Base-by-base conservation (phyloP, 1,140 invertebrate species). In the Drosophila guanche region DNA sequence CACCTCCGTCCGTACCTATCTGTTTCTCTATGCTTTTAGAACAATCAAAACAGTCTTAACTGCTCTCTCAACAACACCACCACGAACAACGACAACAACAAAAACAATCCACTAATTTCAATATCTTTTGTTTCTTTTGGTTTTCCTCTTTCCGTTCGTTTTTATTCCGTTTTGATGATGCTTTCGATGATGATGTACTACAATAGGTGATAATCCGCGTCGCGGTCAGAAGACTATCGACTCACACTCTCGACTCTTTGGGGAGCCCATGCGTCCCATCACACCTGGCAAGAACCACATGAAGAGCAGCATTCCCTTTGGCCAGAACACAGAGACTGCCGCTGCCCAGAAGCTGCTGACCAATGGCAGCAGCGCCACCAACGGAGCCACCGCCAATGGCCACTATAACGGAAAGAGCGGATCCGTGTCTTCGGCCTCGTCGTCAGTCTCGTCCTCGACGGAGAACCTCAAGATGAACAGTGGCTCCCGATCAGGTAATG, bases 291-390 rank as follows among this genome's bases (percentile, higher is more conserved):
- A 91, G 62, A 90, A 91, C 76, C 90, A 91, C 76, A 83, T 90
- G 83, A 91, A 88, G 53, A 91, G 91, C 86, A 91, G 73, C 76
- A 91, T 91, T 84, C 89, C 90, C 77, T 90, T 91, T 70, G 90
- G 90, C 33, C 73, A 75, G 46, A 90, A 89, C 43, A 69, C 74
- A 53, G 79, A 90, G 51, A 76, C 78, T 27, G 70, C 52, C 14
- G 85, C 71, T 45, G 86, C 80, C 71, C 69, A 84, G 33, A 71
- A 78, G 59, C 66, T 80, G 25, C 67, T 73, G 42, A 84, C 86
- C 69, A 85, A 79, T 40, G 57, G 27, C 7, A 29, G 27, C 27
- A 29, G 27, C 27, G 7, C 7, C 27, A 7, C 6, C 27, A 33
- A 33, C 29, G 25, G 25, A 6, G 25, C 25, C 65, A 70, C 69